Evolutionary conservation across 2,797 vertebrate species (phyloP).

Genomic region (Adelosebastes latens): DNA sequence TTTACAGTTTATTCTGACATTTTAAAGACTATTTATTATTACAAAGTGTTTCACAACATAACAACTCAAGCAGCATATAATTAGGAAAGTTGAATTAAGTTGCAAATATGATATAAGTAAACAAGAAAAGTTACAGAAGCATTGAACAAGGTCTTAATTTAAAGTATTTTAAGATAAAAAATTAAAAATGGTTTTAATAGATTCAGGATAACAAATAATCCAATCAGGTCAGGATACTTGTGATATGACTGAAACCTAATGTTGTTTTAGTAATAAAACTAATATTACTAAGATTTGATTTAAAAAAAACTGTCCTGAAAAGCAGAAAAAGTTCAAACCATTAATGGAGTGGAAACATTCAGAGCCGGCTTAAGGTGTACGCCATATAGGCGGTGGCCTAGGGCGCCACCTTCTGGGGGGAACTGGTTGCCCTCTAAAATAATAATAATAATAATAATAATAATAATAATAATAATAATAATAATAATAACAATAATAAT

Average conservation of each 20-base stretch:
- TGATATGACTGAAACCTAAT: background rate
- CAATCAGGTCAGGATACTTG: background rate
- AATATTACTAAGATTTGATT: background rate
- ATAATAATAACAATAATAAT: too few species aligned
- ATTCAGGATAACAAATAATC: background rate
- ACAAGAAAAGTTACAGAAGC: background rate
- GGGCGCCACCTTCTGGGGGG: too few species aligned
- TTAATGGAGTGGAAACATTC: too few species aligned
- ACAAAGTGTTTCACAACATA: background rate
- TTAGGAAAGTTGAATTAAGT: background rate
- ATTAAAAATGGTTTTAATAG: background rate
- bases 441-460: too few species aligned
- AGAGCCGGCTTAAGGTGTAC: too few species aligned
- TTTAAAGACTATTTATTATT: background rate
- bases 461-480: too few species aligned
- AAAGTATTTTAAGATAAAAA: background rate
- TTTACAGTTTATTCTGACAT: background rate
- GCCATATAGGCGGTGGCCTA: rapidly evolving
- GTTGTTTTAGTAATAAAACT: background rate
- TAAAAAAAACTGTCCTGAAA: too few species aligned
- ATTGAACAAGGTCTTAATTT: background rate
- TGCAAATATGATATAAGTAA: background rate
- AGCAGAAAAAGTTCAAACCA: too few species aligned
- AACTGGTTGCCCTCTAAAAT: too few species aligned
- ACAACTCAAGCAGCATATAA: background rate